Conservation (phyloP, 2,888 invertebrate species). For the Meteorus colon region DNA sequence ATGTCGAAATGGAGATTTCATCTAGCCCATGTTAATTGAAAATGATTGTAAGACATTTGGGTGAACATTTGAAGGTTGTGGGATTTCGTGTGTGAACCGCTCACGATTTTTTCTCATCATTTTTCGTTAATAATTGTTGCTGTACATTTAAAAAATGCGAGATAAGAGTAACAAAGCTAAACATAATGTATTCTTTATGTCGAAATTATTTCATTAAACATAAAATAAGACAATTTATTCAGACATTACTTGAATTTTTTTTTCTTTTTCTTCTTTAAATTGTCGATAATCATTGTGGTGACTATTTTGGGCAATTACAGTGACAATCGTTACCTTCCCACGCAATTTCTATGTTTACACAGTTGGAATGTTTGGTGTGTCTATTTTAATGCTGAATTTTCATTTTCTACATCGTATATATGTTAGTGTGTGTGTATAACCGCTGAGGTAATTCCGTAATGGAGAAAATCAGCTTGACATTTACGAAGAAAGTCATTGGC, state of each 20-base stretch:
- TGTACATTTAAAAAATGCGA: too few species aligned
- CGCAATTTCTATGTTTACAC: slow-evolving; percentile 7
- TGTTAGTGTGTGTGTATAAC: slow-evolving; percentile 32
- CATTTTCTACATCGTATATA: neutral
- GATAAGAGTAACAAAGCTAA: too few species aligned
- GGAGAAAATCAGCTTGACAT: slow-evolving; percentile 58
- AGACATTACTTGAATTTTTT: neutral
- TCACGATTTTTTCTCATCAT: too few species aligned
- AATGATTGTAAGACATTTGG: too few species aligned
- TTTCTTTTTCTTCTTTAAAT: neutral
- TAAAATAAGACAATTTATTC: too few species aligned
- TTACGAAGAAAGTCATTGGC: slow-evolving; percentile 58
- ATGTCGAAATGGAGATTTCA: too few species aligned
- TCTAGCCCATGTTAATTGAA: too few species aligned
- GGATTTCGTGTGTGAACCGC: too few species aligned
- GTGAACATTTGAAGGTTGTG: too few species aligned
- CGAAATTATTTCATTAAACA: neutral
- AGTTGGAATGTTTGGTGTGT: neutral
- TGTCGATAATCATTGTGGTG: slow-evolving; percentile 5
- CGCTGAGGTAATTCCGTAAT: slow-evolving; percentile 49
- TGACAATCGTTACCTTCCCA: slow-evolving; percentile 25
- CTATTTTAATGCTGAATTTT: neutral
- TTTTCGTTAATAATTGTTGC: too few species aligned
- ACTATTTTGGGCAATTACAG: slow-evolving; percentile 27
- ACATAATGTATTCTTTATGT: neutral